Evolutionary conservation across 1,140 invertebrate genomes (phyloP).

Genomic region (Cephus cinctus): DNA sequence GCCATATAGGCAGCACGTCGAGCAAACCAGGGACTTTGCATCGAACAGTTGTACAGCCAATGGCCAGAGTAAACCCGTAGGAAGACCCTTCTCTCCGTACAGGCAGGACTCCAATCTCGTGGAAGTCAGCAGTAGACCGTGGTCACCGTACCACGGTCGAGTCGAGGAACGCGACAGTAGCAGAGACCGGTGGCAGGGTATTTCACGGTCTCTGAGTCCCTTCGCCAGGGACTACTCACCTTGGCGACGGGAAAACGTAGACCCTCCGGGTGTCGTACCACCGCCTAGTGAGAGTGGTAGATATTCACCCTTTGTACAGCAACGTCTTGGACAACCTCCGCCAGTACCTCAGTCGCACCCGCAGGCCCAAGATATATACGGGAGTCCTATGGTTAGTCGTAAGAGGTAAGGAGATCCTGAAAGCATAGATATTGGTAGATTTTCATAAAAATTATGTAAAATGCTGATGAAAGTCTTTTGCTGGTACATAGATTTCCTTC

Average conservation of each 20-base stretch:
- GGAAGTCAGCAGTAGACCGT: constrained; percentile 23
- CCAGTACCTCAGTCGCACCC: constrained; percentile 36
- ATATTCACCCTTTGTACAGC: constrained; percentile 43
- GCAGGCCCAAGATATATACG: constrained; percentile 46
- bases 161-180: constrained; percentile 38
- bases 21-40: constrained; percentile 30
- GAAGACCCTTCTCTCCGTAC: constrained; percentile 36
- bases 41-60: constrained; percentile 30
- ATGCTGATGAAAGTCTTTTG: constrained; percentile 3
- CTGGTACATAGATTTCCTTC: constrained; percentile 42
- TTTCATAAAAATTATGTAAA: not conserved
- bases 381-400: constrained; percentile 51
- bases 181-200: constrained; percentile 42
- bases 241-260: constrained; percentile 53
- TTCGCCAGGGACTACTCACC: constrained; percentile 52
- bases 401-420: constrained; percentile 42
- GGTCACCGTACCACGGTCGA: constrained; percentile 39
- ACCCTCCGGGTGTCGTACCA: constrained; percentile 48
- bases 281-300: constrained; percentile 38
- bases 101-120: constrained; percentile 23
- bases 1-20: constrained; percentile 33
- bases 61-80: constrained; percentile 30
- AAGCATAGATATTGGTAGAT: not conserved
- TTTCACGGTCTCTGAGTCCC: constrained; percentile 48
- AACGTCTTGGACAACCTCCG: constrained; percentile 37